Conservation (phyloP, 2,888 invertebrate species). For the Ormyrus nitidulus region DNA sequence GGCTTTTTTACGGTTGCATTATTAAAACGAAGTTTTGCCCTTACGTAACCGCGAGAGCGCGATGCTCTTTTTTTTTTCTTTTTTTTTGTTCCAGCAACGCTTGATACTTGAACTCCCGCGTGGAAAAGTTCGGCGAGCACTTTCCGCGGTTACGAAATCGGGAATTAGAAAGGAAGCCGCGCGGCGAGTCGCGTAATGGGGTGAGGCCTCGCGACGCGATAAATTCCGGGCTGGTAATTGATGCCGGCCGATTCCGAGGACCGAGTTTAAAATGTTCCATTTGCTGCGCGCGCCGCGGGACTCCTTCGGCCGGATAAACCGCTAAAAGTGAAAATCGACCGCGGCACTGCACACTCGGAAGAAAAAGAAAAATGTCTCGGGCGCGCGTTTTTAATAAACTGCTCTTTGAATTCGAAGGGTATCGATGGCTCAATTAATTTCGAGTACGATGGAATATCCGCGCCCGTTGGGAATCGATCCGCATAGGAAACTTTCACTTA, state of each 20-base stretch:
- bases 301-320: conserved; percentile 10
- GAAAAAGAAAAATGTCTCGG: not conserved
- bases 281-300: conserved; percentile 60
- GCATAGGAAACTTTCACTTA: conserved; percentile 34
- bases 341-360: not conserved
- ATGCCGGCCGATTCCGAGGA: conserved; percentile 62
- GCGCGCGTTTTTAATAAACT: too few relatives aligned
- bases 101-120: too few relatives aligned
- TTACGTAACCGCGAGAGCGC: too few relatives aligned
- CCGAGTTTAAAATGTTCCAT: conserved; percentile 63
- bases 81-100: not conserved
- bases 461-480: conserved; percentile 8
- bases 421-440: too few relatives aligned
- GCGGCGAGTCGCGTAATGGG: conserved; percentile 8
- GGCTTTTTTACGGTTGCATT: too few relatives aligned
- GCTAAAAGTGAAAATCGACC: conserved; percentile 16
- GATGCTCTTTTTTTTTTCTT: too few relatives aligned
- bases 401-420: too few relatives aligned
- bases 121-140: not conserved
- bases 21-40: too few relatives aligned
- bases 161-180: conserved; percentile 40
- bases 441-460: too few relatives aligned
- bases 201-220: conserved; percentile 41
- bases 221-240: conserved; percentile 60
- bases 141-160: conserved; percentile 30